Base-by-base conservation (phyloP, 2,888 invertebrate species). In the Ennomos quercinarius region DNA sequence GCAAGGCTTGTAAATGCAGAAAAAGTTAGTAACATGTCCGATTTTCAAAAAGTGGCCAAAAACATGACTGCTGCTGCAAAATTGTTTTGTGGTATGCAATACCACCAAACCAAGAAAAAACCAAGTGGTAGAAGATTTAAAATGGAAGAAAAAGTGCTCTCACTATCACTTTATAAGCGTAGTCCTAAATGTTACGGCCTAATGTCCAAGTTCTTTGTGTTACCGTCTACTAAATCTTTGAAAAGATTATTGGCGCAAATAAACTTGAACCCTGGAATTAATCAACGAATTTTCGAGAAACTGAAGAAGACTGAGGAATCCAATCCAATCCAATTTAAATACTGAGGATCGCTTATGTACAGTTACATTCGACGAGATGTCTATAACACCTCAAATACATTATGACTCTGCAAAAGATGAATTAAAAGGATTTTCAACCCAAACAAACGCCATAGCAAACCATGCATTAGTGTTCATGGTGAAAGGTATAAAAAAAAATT, bases 391-490 rank as follows among this genome's bases (percentile, higher is more conserved):
- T 0, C 57, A 66, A 27, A 11, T 70, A 8, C 43, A 47, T 9
- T 70, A 68, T 50, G 56, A 68, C 47, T 9, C 35, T 5, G 6
- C 49, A 10, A 61, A 53, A 17, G 67, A 70, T 38, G 17, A 13
- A 10, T n/a, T 47, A n/a, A 53, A 63, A 13, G 67, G 66, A 0
- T 66, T 66, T 12, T 49, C 48, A 10, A 51, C 12, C 17, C 37
- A 47, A 5, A 13, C 10, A 10, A 61, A 57, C 12, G 9, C 13
- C 10, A 50, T 68, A 38, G 63, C 71, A 1, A 55, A 68, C 34
- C 66, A 72, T 46, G 63, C 35, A 0, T 35, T 70, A n/a, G 65
- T 66, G 0, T 68, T 70, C 11, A 53, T 58, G 48, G 39, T 53
- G 1, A 58, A 58, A 51, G 67, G 64, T 8, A 17, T 68, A n/a